Percentiles rank a stretch among this genome's conserved stretches.
Conservation (phyloP, 2,797 vertebrate genomes). For the Falco peregrinus region DNA sequence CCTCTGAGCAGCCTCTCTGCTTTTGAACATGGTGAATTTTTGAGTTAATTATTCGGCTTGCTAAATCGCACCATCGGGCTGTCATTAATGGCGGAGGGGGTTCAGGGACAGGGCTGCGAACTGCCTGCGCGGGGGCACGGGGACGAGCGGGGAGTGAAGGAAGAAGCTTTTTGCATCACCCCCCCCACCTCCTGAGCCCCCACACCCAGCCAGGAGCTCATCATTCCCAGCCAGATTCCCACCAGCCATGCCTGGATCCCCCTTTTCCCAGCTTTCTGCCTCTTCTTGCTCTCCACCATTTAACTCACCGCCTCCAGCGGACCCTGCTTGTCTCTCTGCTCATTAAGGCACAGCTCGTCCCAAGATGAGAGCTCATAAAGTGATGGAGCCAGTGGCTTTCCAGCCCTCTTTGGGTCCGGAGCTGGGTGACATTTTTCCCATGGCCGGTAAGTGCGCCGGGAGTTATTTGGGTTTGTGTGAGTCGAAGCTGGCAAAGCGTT, state of each 20-base stretch:
- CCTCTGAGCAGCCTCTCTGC: neutral
- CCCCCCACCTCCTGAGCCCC: neutral
- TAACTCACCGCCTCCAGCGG: rapidly evolving
- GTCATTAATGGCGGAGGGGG: rapidly evolving
- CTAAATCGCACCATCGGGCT: rapidly evolving
- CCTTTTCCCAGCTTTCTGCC: neutral
- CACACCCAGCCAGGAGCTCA: rapidly evolving
- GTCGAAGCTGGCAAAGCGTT: neutral
- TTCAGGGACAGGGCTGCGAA: neutral
- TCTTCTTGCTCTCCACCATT: neutral
- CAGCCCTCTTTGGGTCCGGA: too few relatives aligned
- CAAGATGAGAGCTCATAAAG: neutral
- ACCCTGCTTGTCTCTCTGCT: neutral
- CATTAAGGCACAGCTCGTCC: neutral
- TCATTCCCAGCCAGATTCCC: neutral
- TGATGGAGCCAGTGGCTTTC: neutral
- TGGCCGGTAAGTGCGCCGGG: neutral
- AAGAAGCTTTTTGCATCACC: neutral
- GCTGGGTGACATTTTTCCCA: neutral
- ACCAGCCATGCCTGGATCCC: neutral
- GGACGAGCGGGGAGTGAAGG: neutral
- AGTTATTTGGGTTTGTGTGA: neutral
- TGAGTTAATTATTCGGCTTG: neutral
- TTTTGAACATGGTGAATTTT: neutral
- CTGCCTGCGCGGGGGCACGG: rapidly evolving